Evolutionary conservation across 2,797 vertebrate genomes (phyloP), one percentile per base, ranked within the genome.

Genomic region (Molothrus aeneus): DNA sequence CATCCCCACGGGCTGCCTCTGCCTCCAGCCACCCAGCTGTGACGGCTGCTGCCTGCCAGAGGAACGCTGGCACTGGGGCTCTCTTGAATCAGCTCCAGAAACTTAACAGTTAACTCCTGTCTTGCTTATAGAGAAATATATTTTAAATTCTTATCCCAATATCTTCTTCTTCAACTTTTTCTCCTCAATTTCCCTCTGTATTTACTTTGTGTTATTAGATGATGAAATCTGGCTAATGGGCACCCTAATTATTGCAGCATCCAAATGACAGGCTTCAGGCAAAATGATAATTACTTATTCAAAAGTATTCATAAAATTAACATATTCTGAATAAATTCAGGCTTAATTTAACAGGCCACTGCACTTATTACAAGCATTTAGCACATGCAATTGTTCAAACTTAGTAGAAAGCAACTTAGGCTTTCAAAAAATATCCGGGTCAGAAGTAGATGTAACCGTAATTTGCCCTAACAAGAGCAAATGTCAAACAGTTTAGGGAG

Each of bases 341-440:
- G 63, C 66, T 94, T 96, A 69, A 91, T 96, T 97, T 95, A 96
- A 94, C 90, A 96, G 97, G 56, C 89, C 61, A 48, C 63, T 96
- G 88, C 75, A 29, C 79, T 88, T 63, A 81, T 38, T 95, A 60
- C 59, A 85, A 84, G 43, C 61, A 59, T 79, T 91, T 86, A 77
- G 65, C 57, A 21, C 70, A 70, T 34, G 51, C 36, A 42, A 71
- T 84, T 66, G 36, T 93, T 88, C 80, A 86, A 56, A 89, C 70
- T 91, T 90, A 81, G 65, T 43, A 11, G 75, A 75, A 42, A 92
- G 88, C 69, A 53, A 48, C 72, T 91, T 79, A 40, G 20, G 89
- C 50, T 91, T 96, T 93, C 80, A 80, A n/a, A 80, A 93, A 80
- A 32, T 40, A 74, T 79, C 64, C 48, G 48, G 73, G 80, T 66